phyloP scores from a whole-genome alignment of 2,797 vertebrate genomes.

The Gallinago solitaria region DNA sequence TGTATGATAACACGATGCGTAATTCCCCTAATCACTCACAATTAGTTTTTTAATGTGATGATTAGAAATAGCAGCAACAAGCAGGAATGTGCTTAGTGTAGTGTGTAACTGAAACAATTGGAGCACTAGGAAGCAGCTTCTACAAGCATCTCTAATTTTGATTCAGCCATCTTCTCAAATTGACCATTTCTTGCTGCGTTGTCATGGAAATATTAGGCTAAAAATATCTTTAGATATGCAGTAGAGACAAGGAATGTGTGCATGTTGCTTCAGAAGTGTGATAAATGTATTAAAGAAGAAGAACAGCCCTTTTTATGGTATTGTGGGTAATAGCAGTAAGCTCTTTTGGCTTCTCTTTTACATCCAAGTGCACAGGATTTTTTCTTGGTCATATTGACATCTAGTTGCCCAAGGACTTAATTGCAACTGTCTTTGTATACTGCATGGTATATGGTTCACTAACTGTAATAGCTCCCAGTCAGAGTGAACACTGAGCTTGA shows the following conservation, averaged over 20 bases:
- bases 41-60: neutral
- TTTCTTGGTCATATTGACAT: neutral
- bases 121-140: neutral
- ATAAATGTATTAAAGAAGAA: neutral
- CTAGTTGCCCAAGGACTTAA: neutral
- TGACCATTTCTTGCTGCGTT: conserved; percentile 40
- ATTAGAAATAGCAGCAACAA: neutral
- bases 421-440: neutral
- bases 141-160: neutral
- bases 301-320: neutral
- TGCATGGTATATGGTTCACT: neutral
- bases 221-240: conserved; percentile 32
- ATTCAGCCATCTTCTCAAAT: conserved; percentile 4
- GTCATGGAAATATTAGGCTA: conserved; percentile 50
- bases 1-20: neutral
- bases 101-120: neutral
- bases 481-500: neutral
- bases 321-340: neutral
- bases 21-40: neutral
- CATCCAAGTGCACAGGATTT: neutral
- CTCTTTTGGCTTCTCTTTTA: neutral
- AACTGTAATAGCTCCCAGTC: neutral
- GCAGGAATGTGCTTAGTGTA: neutral
- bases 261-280: neutral
- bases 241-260: neutral